These are phyloP conservation scores for Cyprinella venusta DNA, from an alignment of 2,797 vertebrate genomes.

Conservation along the genomic window DNA sequence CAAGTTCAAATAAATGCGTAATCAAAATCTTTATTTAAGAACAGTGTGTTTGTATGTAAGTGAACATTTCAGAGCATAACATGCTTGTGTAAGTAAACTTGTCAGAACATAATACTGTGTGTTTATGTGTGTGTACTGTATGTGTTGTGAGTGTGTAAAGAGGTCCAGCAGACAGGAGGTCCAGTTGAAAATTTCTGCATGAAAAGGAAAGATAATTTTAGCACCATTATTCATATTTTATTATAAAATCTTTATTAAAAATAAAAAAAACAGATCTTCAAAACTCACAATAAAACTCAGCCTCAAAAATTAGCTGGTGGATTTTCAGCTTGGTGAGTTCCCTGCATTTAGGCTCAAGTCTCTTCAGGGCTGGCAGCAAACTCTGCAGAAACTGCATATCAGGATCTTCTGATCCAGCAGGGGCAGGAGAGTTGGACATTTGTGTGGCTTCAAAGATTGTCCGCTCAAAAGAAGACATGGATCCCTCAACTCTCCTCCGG, in stretches of 20 bases:
- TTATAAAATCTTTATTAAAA: neutral
- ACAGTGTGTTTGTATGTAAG: too few species aligned
- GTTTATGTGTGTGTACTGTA: too few species aligned
- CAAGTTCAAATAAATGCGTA: neutral
- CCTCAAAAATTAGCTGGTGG: neutral
- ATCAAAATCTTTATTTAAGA: too few species aligned
- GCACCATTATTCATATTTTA: neutral
- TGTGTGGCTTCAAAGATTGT: neutral
- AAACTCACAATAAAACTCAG: neutral
- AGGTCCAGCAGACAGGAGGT: neutral
- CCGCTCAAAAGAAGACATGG: too few species aligned
- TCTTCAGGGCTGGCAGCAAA: neutral
- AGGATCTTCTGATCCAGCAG: neutral
- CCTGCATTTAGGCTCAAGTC: neutral
- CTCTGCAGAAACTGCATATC: constrained; percentile 9
- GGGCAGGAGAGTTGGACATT: neutral
- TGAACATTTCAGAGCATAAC: too few species aligned
- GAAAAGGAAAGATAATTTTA: too few species aligned
- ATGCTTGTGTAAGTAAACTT: too few species aligned
- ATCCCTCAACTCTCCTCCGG: too few species aligned
- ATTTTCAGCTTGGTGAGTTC: constrained; percentile 1
- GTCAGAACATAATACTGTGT: too few species aligned
- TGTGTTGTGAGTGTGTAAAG: too few species aligned
- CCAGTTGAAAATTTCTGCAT: too few species aligned
- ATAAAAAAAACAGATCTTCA: neutral